Evolutionary conservation across 2,113 vertebrate genomes (phyloP).

Genomic region (Phalacrocorax brasilianus): DNA sequence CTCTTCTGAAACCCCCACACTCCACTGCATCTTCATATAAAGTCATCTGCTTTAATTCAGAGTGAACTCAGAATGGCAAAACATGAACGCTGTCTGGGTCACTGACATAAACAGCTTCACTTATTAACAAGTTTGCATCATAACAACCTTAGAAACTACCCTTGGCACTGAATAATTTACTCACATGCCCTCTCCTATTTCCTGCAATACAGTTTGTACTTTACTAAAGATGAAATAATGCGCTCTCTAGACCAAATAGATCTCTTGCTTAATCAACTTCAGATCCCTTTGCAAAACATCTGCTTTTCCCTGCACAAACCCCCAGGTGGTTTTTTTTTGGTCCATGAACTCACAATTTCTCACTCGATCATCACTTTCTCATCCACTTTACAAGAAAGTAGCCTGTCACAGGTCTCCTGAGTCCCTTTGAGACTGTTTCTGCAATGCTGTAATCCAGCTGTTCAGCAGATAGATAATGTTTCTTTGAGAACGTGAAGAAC

Average conservation of each 20-base stretch:
- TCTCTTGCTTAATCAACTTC: background rate
- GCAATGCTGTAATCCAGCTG: background rate
- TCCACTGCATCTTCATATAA: background rate
- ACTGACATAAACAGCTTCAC: background rate
- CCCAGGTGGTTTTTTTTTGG: fast-evolving
- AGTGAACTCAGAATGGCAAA: background rate
- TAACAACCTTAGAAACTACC: background rate
- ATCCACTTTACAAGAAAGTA: background rate
- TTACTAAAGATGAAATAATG: background rate
- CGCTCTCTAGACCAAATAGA: background rate
- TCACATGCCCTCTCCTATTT: background rate
- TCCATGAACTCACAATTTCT: background rate
- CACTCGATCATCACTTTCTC: background rate
- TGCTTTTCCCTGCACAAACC: background rate
- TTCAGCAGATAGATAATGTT: background rate
- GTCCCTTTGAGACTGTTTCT: background rate
- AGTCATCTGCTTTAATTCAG: background rate
- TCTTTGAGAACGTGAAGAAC: background rate
- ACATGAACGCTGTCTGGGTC: background rate
- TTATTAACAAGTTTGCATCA: background rate
- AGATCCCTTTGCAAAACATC: background rate
- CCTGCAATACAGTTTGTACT: background rate
- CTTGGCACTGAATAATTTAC: background rate
- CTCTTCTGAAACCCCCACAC: background rate
- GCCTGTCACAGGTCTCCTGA: background rate